These are phyloP conservation scores for Anaspis maculata DNA, from an alignment of 2,888 invertebrate genomes.

Conservation along the genomic window DNA sequence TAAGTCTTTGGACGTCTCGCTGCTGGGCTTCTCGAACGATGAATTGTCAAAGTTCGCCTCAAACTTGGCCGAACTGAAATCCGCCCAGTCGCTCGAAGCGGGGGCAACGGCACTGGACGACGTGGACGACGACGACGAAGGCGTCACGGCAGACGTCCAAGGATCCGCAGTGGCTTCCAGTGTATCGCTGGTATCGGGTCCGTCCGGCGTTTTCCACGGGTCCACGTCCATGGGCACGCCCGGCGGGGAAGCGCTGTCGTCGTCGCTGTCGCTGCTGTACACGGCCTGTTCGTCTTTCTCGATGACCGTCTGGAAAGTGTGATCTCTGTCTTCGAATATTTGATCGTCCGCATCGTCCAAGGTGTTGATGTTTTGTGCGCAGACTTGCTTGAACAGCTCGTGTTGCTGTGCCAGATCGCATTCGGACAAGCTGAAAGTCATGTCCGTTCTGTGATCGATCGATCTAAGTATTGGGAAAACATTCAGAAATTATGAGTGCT, in stretches of 20 bases:
- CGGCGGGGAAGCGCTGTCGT: slow-evolving; percentile 35
- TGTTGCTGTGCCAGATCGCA: slow-evolving; percentile 42
- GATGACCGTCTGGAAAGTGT: slow-evolving; percentile 44
- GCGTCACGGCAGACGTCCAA: background rate
- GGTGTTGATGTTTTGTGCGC: slow-evolving; percentile 38
- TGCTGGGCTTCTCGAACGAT: no score
- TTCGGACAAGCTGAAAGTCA: slow-evolving; percentile 44
- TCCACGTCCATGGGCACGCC: slow-evolving; percentile 44
- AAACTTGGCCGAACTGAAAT: slow-evolving; percentile 37
- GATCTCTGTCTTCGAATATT: slow-evolving; percentile 43
- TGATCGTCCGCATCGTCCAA: slow-evolving; percentile 39
- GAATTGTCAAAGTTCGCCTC: slow-evolving; percentile 27
- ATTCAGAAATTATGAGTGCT: background rate
- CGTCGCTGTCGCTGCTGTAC: slow-evolving; percentile 46
- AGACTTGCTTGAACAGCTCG: slow-evolving; percentile 56
- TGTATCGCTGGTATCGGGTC: background rate
- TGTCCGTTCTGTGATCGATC: slow-evolving; percentile 33
- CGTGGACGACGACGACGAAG: slow-evolving; percentile 27
- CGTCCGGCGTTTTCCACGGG: slow-evolving; percentile 17
- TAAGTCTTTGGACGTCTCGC: background rate
- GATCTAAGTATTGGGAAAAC: slow-evolving; percentile 21
- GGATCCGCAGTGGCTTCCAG: background rate
- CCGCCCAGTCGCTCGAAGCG: slow-evolving; percentile 38
- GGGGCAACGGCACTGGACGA: slow-evolving; percentile 15
- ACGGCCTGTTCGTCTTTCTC: slow-evolving; percentile 41